phyloP scores from a whole-genome alignment of 2,888 invertebrate species.

The Ophonus ardosiacus region DNA sequence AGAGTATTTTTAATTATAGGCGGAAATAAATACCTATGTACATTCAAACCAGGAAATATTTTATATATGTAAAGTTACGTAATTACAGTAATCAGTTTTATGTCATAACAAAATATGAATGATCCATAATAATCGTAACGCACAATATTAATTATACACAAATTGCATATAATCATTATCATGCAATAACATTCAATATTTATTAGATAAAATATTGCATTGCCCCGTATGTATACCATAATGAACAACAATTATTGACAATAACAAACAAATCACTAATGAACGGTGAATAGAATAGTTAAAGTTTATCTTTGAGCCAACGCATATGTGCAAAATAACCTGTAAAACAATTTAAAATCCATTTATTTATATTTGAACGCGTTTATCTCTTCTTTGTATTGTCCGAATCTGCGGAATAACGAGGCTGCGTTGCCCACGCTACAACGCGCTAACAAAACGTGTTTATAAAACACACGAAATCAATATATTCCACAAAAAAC shows the following conservation, averaged over 20 bases:
- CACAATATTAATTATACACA: background rate
- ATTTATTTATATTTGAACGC: constrained; percentile 48
- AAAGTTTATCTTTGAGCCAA: constrained; percentile 6
- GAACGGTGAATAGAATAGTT: constrained; percentile 22
- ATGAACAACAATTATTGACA: constrained; percentile 21
- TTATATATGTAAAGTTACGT: background rate
- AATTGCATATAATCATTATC: background rate
- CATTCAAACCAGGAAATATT: background rate
- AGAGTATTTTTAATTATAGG: background rate
- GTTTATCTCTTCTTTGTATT: constrained; percentile 44
- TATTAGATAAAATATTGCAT: constrained; percentile 17
- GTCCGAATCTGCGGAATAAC: constrained; percentile 39
- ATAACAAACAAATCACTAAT: constrained; percentile 29
- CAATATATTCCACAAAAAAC: constrained; percentile 53
- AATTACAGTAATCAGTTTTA: background rate
- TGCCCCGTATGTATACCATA: background rate
- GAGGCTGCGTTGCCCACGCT: constrained; percentile 23
- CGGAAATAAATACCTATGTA: background rate
- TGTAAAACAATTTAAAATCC: constrained; percentile 49
- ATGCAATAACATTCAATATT: background rate
- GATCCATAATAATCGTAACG: background rate
- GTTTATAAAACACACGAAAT: constrained; percentile 56
- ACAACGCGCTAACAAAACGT: constrained; percentile 48
- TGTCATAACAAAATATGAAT: background rate
- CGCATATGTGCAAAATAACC: constrained; percentile 30